Conservation (phyloP, 2,113 vertebrate genomes). For the Tursiops truncatus region DNA sequence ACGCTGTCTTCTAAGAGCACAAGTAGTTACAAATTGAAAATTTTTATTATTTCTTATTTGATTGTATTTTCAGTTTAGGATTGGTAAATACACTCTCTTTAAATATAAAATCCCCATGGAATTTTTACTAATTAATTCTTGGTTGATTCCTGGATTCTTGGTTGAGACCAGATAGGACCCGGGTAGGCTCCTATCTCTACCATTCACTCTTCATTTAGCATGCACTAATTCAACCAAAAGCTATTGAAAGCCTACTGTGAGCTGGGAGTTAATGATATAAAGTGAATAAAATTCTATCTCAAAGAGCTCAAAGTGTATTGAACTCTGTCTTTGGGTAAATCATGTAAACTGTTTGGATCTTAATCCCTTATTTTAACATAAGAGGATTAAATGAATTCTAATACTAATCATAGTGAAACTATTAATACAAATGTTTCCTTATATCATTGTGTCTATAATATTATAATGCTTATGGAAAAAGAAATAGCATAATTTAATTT, state of each 20-base stretch:
- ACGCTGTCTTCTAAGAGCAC: not conserved
- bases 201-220: not conserved
- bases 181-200: not conserved
- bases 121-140: not conserved
- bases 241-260: not conserved
- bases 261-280: not conserved
- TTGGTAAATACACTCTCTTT: not conserved
- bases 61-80: not conserved
- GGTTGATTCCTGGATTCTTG: not conserved
- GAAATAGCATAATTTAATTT: not conserved
- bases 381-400: not conserved
- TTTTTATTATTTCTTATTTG: not conserved
- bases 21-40: not conserved
- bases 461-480: not conserved
- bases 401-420: not conserved
- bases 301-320: not conserved
- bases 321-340: not conserved
- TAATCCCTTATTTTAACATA: not conserved
- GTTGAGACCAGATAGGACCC: not conserved
- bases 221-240: not conserved
- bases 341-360: not conserved
- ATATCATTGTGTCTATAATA: not conserved
- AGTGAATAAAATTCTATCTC: not conserved
- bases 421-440: not conserved
- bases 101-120: not conserved